These are phyloP conservation scores for Aporophyla lueneburgensis DNA, from an alignment of 2,888 invertebrate species.

Conservation along the genomic window DNA sequence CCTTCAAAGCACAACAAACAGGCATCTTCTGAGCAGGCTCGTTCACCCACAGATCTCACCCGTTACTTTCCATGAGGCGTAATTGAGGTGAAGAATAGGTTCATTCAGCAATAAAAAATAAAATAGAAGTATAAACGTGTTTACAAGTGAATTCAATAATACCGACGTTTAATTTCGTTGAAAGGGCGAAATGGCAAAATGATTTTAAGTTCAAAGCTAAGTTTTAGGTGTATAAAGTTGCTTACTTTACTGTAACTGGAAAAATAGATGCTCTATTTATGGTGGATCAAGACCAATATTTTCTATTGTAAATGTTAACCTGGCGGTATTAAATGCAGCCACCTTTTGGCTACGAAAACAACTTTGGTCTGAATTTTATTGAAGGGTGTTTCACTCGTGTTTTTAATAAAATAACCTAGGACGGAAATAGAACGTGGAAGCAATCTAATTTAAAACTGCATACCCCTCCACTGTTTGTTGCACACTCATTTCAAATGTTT, in stretches of 20 bases:
- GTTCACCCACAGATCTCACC: no score
- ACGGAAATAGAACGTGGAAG: not conserved
- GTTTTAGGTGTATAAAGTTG: slow-evolving; percentile 8
- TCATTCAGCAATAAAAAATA: no score
- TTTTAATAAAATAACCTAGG: not conserved
- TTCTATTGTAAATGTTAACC: slow-evolving; percentile 24
- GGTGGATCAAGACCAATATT: slow-evolving; percentile 10
- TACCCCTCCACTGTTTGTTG: no score
- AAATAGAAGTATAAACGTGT: no score
- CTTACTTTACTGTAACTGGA: slow-evolving; percentile 7
- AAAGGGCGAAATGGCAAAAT: slow-evolving; percentile 10
- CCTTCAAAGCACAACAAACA: no score
- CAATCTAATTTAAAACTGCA: no score
- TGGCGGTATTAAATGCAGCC: not conserved
- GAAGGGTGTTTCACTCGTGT: not conserved
- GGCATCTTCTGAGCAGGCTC: no score
- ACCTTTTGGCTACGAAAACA: slow-evolving; percentile 9
- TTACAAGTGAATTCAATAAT: not conserved
- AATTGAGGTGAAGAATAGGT: no score
- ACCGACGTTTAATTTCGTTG: slow-evolving; percentile 29
- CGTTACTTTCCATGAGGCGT: no score
- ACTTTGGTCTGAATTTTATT: not conserved
- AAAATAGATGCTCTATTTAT: slow-evolving; percentile 22
- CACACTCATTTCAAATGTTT: no score
- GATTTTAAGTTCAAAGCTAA: not conserved